These are phyloP conservation scores for Bos javanicus DNA, from an alignment of 2,113 vertebrate species.

Conservation along the genomic window DNA sequence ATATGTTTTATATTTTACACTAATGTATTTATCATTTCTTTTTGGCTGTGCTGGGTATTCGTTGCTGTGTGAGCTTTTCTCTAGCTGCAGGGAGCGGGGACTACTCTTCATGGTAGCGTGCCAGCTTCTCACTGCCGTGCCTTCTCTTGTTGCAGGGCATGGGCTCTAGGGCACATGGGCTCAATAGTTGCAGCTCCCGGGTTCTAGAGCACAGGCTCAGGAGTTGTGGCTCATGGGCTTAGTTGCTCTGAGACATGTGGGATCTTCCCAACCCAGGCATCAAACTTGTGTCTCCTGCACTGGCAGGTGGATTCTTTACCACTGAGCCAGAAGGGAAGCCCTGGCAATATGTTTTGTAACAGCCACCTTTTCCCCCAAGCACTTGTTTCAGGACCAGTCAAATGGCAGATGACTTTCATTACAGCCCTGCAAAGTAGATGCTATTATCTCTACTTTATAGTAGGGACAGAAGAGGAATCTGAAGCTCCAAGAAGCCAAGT, in stretches of 20 bases:
- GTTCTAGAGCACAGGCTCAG: not conserved
- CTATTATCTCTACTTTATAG: not conserved
- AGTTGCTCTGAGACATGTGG: not conserved
- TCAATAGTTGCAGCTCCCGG: not conserved
- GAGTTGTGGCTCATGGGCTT: not conserved
- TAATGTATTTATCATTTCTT: not conserved
- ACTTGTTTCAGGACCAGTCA: not conserved
- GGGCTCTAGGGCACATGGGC: not conserved
- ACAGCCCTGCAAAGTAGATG: not conserved
- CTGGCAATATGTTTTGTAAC: not conserved
- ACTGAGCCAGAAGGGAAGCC: not conserved
- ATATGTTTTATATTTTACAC: not conserved
- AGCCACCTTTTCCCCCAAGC: not conserved
- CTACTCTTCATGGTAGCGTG: rapidly evolving
- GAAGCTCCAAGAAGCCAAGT: not conserved
- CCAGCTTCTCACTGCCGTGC: not conserved
- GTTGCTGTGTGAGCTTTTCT: not conserved
- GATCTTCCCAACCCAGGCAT: not conserved
- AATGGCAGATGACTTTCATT: not conserved
- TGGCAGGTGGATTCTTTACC: not conserved
- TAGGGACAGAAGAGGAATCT: not conserved
- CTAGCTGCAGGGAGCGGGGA: not conserved
- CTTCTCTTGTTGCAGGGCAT: not conserved
- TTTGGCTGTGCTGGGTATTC: not conserved
- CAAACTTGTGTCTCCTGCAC: not conserved